These are phyloP conservation scores for Achatina immaculata DNA, from an alignment of 1,140 invertebrate species.

Conservation along the genomic window DNA sequence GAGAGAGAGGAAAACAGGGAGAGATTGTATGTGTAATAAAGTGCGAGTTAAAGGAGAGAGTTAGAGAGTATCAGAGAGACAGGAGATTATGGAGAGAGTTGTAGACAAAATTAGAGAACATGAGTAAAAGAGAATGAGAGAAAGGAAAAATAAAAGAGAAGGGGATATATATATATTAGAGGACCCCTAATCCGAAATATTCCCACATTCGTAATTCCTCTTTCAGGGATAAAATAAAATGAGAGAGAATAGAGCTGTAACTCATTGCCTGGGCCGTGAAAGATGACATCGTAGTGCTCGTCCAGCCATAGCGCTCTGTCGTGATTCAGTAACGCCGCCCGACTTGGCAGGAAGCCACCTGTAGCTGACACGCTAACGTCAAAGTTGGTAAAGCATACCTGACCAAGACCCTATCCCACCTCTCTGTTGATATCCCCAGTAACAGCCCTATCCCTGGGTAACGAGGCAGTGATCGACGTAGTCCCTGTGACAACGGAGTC, in stretches of 20 bases:
- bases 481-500: no score
- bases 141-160: background rate
- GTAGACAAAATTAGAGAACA: background rate
- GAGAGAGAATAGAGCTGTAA: background rate
- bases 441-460: no score
- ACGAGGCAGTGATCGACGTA: no score
- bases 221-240: background rate
- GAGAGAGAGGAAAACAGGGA: conserved; percentile 8
- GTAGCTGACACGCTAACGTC: no score
- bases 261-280: background rate
- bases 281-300: background rate
- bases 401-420: no score
- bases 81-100: background rate
- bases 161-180: no score
- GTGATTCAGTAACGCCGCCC: no score
- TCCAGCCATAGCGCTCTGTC: no score
- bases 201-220: background rate
- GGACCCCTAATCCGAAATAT: background rate
- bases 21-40: background rate
- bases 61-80: conserved; percentile 13
- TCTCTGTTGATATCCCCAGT: no score
- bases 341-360: no score
- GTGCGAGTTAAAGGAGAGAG: background rate
- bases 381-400: no score
- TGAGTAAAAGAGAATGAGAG: conserved; percentile 11